Percentiles rank a stretch among this genome's conserved stretches.
Evolutionary conservation across 2,113 vertebrate species (phyloP).

Genomic region (Brienomyrus longianalis): DNA sequence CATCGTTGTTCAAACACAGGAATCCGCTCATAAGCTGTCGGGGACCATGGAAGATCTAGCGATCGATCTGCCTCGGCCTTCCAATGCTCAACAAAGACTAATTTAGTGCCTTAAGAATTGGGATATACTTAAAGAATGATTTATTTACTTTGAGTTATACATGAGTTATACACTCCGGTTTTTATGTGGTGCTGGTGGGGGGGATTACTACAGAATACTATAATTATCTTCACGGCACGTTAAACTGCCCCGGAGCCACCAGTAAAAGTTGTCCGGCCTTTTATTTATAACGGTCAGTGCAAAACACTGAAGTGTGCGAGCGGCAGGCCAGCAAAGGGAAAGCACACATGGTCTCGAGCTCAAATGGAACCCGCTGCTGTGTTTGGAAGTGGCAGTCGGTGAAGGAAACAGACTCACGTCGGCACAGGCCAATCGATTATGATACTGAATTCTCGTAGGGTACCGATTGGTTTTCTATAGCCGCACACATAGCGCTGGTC

Average conservation of each 20-base stretch:
- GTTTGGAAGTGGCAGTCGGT: not conserved
- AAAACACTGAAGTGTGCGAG: not conserved
- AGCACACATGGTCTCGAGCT: not conserved
- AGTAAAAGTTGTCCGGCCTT: not conserved
- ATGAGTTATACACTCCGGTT: not conserved
- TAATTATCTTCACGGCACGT: not conserved
- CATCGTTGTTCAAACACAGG: not conserved
- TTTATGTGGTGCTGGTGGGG: not conserved
- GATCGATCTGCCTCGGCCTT: not conserved
- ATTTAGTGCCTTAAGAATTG: not conserved
- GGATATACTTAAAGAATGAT: not conserved
- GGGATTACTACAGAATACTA: not conserved
- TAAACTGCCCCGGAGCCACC: not conserved
- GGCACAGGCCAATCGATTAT: not conserved
- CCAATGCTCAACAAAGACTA: not conserved
- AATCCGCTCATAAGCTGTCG: not conserved
- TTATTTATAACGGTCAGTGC: not conserved
- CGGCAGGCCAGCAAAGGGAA: not conserved
- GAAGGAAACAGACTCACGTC: not conserved
- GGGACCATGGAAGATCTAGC: not conserved
- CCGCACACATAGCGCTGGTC: not conserved
- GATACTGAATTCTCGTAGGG: not conserved
- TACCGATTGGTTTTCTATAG: not conserved
- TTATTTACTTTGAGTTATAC: constrained; percentile 12
- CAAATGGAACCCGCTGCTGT: not conserved